Conservation (phyloP, 1,140 invertebrate species). For the Ruditapes philippinarum region DNA sequence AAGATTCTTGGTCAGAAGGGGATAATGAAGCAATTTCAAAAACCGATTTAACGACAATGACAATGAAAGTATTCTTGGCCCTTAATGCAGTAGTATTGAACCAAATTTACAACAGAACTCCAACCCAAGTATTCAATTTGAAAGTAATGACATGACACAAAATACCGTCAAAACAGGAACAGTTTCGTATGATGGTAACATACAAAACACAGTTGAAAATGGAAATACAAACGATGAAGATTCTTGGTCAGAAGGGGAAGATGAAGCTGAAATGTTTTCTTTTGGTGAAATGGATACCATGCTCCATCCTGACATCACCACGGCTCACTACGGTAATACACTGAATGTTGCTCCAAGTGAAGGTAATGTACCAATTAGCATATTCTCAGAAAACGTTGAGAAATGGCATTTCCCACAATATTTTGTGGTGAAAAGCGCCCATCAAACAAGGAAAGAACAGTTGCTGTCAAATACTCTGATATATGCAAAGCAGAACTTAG, state of each 20-base stretch:
- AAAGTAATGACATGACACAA: no score
- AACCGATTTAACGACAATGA: neutral
- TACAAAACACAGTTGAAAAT: no score
- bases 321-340: neutral
- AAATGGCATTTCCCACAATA: constrained; percentile 14
- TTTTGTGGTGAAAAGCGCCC: constrained; percentile 1
- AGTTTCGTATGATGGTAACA: no score
- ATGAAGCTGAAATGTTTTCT: neutral
- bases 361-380: neutral
- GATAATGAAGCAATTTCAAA: neutral
- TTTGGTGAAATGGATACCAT: constrained; percentile 47
- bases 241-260: constrained; percentile 12
- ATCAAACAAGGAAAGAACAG: neutral
- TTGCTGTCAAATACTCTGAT: constrained; percentile 7
- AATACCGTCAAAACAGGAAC: no score
- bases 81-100: no score
- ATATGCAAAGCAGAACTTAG: constrained; percentile 36
- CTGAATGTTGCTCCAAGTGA: constrained; percentile 41
- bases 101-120: no score
- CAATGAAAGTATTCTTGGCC: no score
- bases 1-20: neutral
- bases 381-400: neutral
- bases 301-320: neutral
- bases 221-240: no score
- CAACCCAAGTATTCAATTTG: no score